A percentile compares a stretch with the other conserved stretches of the same genome.
phyloP scores from a whole-genome alignment of 2,888 invertebrate genomes.

The Drosophila demipolita region DNA sequence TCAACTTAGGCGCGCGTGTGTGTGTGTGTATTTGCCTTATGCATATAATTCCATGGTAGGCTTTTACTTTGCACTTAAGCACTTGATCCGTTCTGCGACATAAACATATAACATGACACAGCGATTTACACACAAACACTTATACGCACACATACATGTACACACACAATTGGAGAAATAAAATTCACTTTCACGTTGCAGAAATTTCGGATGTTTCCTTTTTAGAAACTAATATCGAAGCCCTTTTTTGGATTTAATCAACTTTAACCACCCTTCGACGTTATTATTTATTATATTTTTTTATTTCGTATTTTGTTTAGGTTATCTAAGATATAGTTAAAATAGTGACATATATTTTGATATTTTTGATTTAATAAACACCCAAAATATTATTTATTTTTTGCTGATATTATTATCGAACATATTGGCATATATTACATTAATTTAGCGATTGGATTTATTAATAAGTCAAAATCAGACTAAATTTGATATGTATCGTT shows the following conservation, averaged over 20 bases:
- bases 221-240: slow-evolving; percentile 20
- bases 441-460: slow-evolving; percentile 6
- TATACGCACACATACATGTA: not conserved
- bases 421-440: slow-evolving; percentile 21
- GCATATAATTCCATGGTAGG: slow-evolving; percentile 74
- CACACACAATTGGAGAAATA: slow-evolving; percentile 9
- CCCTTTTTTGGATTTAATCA: slow-evolving; percentile 35
- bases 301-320: slow-evolving; percentile 22
- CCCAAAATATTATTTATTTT: slow-evolving; percentile 13
- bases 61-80: slow-evolving; percentile 74
- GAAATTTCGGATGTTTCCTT: slow-evolving; percentile 22
- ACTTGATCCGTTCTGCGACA: slow-evolving; percentile 73
- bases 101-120: slow-evolving; percentile 75
- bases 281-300: slow-evolving; percentile 11
- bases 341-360: not conserved
- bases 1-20: slow-evolving; percentile 45
- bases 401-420: slow-evolving; percentile 47
- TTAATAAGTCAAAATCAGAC: slow-evolving; percentile 64
- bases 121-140: slow-evolving; percentile 54
- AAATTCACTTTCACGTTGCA: slow-evolving; percentile 9
- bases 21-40: slow-evolving; percentile 63
- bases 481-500: slow-evolving; percentile 75
- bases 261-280: not conserved
- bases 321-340: slow-evolving; percentile 1
- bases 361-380: slow-evolving; percentile 1